Conservation (phyloP, 1,140 invertebrate genomes). For the Thrips palmi region DNA sequence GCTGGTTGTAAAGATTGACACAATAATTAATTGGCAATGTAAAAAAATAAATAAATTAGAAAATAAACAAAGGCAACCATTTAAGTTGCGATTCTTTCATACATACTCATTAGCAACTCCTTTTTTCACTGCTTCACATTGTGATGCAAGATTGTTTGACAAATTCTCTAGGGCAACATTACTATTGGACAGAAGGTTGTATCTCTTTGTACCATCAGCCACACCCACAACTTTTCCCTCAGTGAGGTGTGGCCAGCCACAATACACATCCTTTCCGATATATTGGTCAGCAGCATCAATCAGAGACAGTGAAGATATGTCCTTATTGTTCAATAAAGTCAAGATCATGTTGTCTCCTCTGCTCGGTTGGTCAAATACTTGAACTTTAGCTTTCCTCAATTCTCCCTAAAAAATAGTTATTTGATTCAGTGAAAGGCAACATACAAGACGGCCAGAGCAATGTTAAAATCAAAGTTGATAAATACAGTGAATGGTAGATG, state of each 20-base stretch:
- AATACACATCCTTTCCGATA: slow-evolving; percentile 54
- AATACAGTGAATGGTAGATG: slow-evolving; percentile 58
- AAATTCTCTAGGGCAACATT: too few relatives aligned
- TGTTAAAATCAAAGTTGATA: slow-evolving; percentile 9
- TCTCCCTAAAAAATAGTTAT: slow-evolving; percentile 27
- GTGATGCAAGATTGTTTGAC: too few relatives aligned
- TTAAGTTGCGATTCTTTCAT: too few relatives aligned
- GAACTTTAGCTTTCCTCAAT: slow-evolving; percentile 49
- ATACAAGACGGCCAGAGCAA: too few relatives aligned
- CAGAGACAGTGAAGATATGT: slow-evolving; percentile 18
- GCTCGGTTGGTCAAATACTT: slow-evolving; percentile 73
- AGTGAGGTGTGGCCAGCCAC: slow-evolving; percentile 75
- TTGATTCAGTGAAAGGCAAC: slow-evolving; percentile 11
- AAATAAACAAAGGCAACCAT: too few relatives aligned
- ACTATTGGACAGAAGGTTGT: too few relatives aligned
- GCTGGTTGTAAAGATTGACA: slow-evolving; percentile 25
- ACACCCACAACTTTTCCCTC: slow-evolving; percentile 42
- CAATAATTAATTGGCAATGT: slow-evolving; percentile 14
- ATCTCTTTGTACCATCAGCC: slow-evolving; percentile 28
- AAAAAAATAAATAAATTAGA: slow-evolving; percentile 14
- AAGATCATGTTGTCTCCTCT: slow-evolving; percentile 70
- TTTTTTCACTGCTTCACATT: slow-evolving; percentile 25
- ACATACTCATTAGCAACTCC: slow-evolving; percentile 28
- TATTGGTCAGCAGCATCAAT: slow-evolving; percentile 35
- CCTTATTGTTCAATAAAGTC: slow-evolving; percentile 27